Evolutionary conservation across 1,140 invertebrate species (phyloP).

Genomic region (Bombus confusus): DNA sequence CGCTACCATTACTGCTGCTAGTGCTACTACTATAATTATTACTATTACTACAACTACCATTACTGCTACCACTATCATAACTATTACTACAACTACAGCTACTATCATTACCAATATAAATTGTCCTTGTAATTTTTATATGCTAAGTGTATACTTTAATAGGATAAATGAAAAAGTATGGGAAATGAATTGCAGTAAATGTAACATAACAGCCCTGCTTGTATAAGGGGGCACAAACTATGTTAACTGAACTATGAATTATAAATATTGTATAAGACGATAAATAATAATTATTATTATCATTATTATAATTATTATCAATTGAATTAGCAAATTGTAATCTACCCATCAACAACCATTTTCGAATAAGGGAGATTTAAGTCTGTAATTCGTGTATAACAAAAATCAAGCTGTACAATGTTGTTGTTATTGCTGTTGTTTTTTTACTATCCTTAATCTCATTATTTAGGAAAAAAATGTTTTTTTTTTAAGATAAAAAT

Average conservation of each 20-base stretch:
- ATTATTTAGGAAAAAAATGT: conserved; percentile 5
- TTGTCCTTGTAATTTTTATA: conserved; percentile 75
- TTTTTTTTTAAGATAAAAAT: not conserved
- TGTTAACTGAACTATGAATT: conserved; percentile 69
- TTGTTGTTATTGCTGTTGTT: conserved; percentile 63
- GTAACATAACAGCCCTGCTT: conserved; percentile 62
- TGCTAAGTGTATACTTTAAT: conserved; percentile 72
- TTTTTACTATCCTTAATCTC: conserved; percentile 53
- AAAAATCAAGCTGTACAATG: conserved; percentile 66
- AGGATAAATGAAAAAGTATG: conserved; percentile 52
- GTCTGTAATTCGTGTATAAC: conserved; percentile 68
- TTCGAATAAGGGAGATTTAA: conserved; percentile 59
- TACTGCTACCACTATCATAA: conserved; percentile 60
- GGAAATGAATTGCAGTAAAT: conserved; percentile 42
- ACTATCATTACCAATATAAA: conserved; percentile 67
- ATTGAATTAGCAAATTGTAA: conserved; percentile 61
- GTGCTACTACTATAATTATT: conserved; percentile 58
- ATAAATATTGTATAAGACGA: conserved; percentile 73
- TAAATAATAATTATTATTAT: conserved; percentile 72
- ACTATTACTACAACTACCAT: conserved; percentile 50
- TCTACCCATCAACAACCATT: conserved; percentile 53
- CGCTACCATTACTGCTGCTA: conserved; percentile 52
- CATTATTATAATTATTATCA: conserved; percentile 64
- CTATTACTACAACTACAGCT: conserved; percentile 54
- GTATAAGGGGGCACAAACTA: conserved; percentile 46